A percentile compares a stretch with the other conserved stretches of the same genome.
Conservation (phyloP, 2,797 vertebrate genomes). For the Octomys mimax region DNA sequence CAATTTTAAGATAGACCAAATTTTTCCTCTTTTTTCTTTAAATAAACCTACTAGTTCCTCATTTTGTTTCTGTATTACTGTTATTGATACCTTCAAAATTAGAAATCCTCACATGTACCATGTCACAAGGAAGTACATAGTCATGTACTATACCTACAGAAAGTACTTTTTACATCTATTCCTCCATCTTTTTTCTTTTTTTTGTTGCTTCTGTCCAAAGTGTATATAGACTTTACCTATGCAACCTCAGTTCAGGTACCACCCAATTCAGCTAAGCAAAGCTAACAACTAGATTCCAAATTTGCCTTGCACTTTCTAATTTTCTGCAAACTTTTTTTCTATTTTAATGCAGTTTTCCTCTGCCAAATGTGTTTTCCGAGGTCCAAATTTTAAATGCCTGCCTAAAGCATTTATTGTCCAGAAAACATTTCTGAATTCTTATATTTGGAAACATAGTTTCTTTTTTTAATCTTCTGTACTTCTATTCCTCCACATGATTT, state of each 20-base stretch:
- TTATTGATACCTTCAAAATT: neutral
- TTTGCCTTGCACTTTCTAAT: neutral
- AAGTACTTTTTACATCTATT: slow-evolving; percentile 50
- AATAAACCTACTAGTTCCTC: slow-evolving; percentile 1
- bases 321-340: neutral
- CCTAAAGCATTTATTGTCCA: slow-evolving; percentile 7
- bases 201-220: slow-evolving; percentile 6
- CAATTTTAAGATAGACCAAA: neutral
- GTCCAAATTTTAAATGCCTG: slow-evolving; percentile 31
- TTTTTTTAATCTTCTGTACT: neutral
- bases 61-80: slow-evolving; percentile 16
- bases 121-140: neutral
- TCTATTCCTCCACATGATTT: neutral
- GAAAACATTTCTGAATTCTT: neutral
- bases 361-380: neutral
- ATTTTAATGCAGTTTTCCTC: neutral
- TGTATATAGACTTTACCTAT: neutral
- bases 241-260: neutral
- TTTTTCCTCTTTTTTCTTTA: neutral
- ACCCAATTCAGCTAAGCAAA: slow-evolving; percentile 30
- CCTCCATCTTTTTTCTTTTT: neutral
- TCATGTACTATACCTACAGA: neutral
- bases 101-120: neutral
- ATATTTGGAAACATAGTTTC: neutral
- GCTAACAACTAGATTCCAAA: neutral